Conservation (phyloP, 1,140 invertebrate species). For the Anastrepha obliqua region DNA sequence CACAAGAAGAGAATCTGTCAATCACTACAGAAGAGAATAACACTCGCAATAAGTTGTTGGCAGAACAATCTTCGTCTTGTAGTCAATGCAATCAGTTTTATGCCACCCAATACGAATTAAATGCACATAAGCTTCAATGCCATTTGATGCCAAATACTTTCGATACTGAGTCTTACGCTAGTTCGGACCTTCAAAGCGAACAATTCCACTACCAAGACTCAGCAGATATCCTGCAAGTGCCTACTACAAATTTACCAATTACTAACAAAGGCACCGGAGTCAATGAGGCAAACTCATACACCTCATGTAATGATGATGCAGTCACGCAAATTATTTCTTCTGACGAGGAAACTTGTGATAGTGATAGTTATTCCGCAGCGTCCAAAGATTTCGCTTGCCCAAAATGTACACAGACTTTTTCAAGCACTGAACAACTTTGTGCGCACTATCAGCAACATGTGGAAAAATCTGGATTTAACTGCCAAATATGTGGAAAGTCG, state of each 20-base stretch:
- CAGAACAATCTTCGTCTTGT: background rate
- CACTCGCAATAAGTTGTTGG: background rate
- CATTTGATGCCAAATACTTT: background rate
- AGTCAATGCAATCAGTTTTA: background rate
- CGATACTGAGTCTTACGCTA: background rate
- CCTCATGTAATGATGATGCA: background rate
- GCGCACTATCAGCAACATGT: conserved; percentile 56
- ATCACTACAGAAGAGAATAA: background rate
- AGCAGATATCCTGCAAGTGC: background rate
- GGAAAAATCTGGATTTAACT: conserved; percentile 54
- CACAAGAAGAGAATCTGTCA: conserved; percentile 7
- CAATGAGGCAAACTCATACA: background rate
- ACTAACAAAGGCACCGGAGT: background rate
- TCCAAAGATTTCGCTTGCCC: conserved; percentile 59
- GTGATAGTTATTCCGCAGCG: background rate
- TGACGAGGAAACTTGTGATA: background rate
- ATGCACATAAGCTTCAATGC: background rate
- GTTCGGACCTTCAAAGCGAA: background rate
- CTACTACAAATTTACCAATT: background rate
- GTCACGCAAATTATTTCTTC: conserved; percentile 2
- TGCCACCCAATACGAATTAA: background rate
- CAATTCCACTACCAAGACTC: background rate
- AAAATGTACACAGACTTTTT: conserved; percentile 56
- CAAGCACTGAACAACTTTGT: conserved; percentile 48
- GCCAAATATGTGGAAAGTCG: conserved; percentile 63